A percentile compares a stretch with the other conserved stretches of the same genome.
Conservation (phyloP, 2,113 vertebrate genomes). For the Prunella himalayana region DNA sequence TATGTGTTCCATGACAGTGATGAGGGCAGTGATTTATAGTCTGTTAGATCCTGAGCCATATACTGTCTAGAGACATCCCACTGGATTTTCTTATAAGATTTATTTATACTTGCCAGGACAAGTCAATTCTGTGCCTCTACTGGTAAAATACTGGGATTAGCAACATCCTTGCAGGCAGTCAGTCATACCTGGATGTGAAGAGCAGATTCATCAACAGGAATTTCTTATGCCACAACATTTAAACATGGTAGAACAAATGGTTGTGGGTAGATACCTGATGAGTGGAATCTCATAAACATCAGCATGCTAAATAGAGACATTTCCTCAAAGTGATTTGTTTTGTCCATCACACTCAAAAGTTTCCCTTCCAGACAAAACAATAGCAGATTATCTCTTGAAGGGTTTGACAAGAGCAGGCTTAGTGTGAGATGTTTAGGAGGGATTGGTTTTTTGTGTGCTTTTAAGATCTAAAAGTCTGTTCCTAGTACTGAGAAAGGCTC, state of each 20-base stretch:
- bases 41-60: neutral
- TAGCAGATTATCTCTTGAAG: neutral
- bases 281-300: neutral
- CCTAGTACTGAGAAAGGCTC: neutral
- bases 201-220: neutral
- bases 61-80: neutral
- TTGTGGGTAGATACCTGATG: neutral
- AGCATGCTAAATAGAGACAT: neutral
- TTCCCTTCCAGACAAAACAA: neutral
- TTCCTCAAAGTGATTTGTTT: neutral
- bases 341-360: neutral
- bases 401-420: neutral
- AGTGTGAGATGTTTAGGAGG: neutral
- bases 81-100: neutral
- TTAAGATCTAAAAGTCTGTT: neutral
- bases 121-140: neutral
- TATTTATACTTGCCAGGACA: neutral
- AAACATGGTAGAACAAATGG: neutral
- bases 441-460: neutral
- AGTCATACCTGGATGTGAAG: neutral
- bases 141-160: neutral
- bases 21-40: neutral
- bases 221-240: neutral
- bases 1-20: neutral
- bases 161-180: neutral